Base-by-base conservation (phyloP, 2,113 vertebrate genomes). In the Hucho hucho region DNA sequence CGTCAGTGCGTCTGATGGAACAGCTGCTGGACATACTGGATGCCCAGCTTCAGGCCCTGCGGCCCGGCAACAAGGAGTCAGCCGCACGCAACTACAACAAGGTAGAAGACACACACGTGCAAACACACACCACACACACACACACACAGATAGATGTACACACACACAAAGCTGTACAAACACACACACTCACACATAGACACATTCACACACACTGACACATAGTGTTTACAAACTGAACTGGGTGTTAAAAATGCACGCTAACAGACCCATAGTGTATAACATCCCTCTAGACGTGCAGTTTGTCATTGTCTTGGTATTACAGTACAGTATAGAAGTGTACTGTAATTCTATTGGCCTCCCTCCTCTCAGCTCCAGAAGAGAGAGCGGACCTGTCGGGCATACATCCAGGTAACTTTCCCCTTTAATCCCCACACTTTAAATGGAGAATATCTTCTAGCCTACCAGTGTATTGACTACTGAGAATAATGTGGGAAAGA, bases 11-110 rank as follows among this genome's bases (percentile, higher is more conserved):
- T 63, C 94, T 98, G 18, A 95, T 98, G 78, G 96, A 98, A 76
- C 96, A 98, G 78, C 93, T 98, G 65, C 91, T 98, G 64, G 97
- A 98, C 90, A 98, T 98, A 69, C 92, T 98, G 87, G 97, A 97
- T 0, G 95, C 96, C 6, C 97, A 98, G 83, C 93, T 98, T 1
- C 96, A 98, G 87, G 95, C 95, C 0, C 92, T 98, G 72, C 90
- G 94, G 53, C 96, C 96, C 2, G 95, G 96, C 0, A 96, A 96
- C 87, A 93, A 97, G 14, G 96, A 98, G 78, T 95, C 95, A 0
- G 95, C 96, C 0, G 93, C 95, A 20, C 94, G 96, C 56, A 98
- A 97, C 89, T 98, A 97, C 86, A 97, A 96, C 87, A 97, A 98
- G 95, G 97, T 97, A 64, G 20, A 47, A 20, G 1, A 6, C 69